Conservation (phyloP, 2,797 vertebrate species). For the Poliocrania exsul region DNA sequence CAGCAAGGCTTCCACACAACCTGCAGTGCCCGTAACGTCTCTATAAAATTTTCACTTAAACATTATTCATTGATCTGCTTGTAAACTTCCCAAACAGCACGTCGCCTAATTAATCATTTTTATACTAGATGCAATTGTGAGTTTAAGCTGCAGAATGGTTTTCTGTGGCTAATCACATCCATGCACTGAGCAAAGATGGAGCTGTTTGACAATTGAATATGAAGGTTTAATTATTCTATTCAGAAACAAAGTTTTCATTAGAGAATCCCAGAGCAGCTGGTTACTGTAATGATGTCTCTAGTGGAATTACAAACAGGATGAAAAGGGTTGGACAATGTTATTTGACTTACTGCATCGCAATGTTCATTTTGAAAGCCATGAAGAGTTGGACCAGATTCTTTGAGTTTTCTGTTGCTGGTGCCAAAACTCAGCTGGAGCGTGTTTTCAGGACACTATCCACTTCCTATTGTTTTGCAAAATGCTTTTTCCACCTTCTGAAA, state of each 20-base stretch:
- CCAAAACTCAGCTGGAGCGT: slow-evolving; percentile 49
- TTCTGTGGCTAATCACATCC: slow-evolving; percentile 65
- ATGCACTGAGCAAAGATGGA: slow-evolving; percentile 53
- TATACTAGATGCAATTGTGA: slow-evolving; percentile 68
- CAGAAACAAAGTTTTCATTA: slow-evolving; percentile 69
- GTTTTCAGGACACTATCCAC: slow-evolving; percentile 48
- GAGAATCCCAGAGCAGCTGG: slow-evolving; percentile 57
- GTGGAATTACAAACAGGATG: slow-evolving; percentile 65
- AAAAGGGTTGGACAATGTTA: slow-evolving; percentile 61
- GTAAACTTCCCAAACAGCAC: slow-evolving; percentile 67
- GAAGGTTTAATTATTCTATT: slow-evolving; percentile 74
- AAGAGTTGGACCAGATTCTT: slow-evolving; percentile 46
- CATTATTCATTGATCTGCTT: slow-evolving; percentile 67
- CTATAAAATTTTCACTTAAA: slow-evolving; percentile 71
- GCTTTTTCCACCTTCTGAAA: slow-evolving; percentile 51
- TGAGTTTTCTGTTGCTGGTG: slow-evolving; percentile 31
- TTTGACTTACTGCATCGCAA: slow-evolving; percentile 30
- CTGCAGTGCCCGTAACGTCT: slow-evolving; percentile 63
- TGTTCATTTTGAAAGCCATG: slow-evolving; percentile 50
- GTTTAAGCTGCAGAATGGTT: slow-evolving; percentile 65
- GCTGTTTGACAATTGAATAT: slow-evolving; percentile 64
- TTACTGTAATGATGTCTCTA: slow-evolving; percentile 63
- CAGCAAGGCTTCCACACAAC: slow-evolving; percentile 53
- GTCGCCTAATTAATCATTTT: slow-evolving; percentile 69
- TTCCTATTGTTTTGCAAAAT: slow-evolving; percentile 60